Percentiles rank a stretch among this genome's conserved stretches.
Evolutionary conservation across 2,797 vertebrate genomes (phyloP).

Genomic region (Myotis myotis): DNA sequence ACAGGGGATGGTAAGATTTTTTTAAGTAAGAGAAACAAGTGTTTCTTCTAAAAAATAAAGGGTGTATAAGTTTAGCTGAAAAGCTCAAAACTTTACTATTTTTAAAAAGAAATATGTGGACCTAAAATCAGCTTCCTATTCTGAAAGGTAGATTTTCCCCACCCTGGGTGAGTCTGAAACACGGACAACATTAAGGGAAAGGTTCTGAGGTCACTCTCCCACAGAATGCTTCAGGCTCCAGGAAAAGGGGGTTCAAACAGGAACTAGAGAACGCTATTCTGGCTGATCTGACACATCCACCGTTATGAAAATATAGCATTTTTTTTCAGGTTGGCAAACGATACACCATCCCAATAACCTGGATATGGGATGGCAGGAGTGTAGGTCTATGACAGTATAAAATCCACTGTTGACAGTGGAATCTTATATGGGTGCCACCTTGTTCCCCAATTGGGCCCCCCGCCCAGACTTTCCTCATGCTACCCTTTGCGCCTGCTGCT

Average conservation of each 20-base stretch:
- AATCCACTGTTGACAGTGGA: background rate
- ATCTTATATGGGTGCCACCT: background rate
- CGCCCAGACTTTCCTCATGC: background rate
- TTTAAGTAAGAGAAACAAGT: conserved; percentile 18
- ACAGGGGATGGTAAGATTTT: background rate
- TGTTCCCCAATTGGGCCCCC: background rate
- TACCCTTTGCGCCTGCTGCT: background rate
- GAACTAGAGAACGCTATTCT: background rate
- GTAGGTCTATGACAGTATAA: background rate
- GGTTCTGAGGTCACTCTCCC: background rate
- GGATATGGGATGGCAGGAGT: background rate
- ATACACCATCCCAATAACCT: background rate
- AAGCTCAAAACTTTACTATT: background rate
- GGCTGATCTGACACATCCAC: background rate
- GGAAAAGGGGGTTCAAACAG: background rate
- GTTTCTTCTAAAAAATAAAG: background rate
- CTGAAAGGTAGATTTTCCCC: background rate
- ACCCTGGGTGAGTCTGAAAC: background rate
- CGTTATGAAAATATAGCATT: background rate
- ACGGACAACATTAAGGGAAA: background rate
- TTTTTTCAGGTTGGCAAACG: background rate
- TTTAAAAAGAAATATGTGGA: background rate
- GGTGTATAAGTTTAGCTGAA: background rate
- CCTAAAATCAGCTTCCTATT: conserved; percentile 8
- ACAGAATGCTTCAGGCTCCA: background rate